Base-by-base conservation (phyloP, 53 echinoderm and acorn worm genomes). In the Holothuria leucospilota region DNA sequence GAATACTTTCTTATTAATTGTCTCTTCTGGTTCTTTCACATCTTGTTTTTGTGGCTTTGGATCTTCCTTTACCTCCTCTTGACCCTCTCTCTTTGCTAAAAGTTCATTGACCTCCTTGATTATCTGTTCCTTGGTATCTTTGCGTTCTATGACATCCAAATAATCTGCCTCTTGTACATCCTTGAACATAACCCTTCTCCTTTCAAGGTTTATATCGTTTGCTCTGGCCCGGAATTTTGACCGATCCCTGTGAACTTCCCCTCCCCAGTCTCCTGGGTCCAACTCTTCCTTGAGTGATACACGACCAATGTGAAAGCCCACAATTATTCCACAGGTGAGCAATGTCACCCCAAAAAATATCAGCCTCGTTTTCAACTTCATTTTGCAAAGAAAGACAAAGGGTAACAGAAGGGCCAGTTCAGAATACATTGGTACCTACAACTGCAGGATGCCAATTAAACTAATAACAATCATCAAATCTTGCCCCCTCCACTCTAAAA, bases 331-430 rank as follows among this genome's bases (percentile, higher is more conserved):
- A 8, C 53, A 58, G 18, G 80, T 80, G 38, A 80, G 38, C 14
- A 80, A 39, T 2, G 80, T 61, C 20, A 61, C 80, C 26, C 80
- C 80, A 29, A 80, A 20, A 34, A 51, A 80, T 60, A 60, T 60
- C 60, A 80, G 80, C 80, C 80, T 80, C 80, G 61, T 30, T 61
- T 60, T 59, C 0, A 60, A 28, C 15, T 80, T 80, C 80, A 80
- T 80, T 80, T 80, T 80, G 56, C 30, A 15, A 6, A 80, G 80
- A 61, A 80, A 80, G 80, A 80, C 60, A 38, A 80, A 80, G 30
- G 80, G 80, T 60, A 80, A 20, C 18, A 61, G 29, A 20, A 80
- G 34, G 13, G 80, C 80, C 21, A 80, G 80, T 80, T 80, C 80
- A 53, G 80, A 59, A 80, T 80, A 80, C 80, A 80, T 80, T 34